Conservation (phyloP, 2,797 vertebrate species). For the Melanotaenia pygmaea region DNA sequence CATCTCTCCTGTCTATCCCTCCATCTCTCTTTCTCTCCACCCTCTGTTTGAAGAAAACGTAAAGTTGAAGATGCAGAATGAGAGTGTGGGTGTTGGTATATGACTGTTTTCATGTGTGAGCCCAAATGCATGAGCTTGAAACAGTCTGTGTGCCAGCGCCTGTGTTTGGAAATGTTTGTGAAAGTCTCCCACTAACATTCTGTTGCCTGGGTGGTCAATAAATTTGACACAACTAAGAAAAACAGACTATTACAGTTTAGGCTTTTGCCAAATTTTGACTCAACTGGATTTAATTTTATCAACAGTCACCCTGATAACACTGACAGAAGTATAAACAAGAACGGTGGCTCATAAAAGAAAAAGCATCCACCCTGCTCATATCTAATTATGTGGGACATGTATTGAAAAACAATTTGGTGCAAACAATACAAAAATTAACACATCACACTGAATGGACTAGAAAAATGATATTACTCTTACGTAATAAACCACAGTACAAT, state of each 20-base stretch:
- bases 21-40: constrained; percentile 58
- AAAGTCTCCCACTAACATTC: constrained; percentile 76
- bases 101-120: constrained; percentile 56
- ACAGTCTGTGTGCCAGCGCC: constrained; percentile 51
- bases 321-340: constrained; percentile 34
- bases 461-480: background rate
- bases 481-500: constrained; percentile 8
- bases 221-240: constrained; percentile 63
- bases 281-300: constrained; percentile 47
- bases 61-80: constrained; percentile 56
- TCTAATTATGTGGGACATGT: constrained; percentile 6
- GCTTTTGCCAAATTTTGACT: constrained; percentile 52
- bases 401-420: constrained; percentile 16
- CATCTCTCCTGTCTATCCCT: constrained; percentile 67
- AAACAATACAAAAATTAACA: constrained; percentile 6
- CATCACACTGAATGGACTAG: constrained; percentile 3
- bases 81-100: constrained; percentile 66
- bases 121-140: constrained; percentile 64
- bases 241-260: constrained; percentile 43
- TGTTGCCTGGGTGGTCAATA: constrained; percentile 69
- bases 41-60: constrained; percentile 55
- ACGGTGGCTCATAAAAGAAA: constrained; percentile 24
- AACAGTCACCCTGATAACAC: constrained; percentile 39
- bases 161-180: constrained; percentile 65
- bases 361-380: constrained; percentile 19